A percentile compares a stretch with the other conserved stretches of the same genome.
phyloP scores from a whole-genome alignment of 2,113 vertebrate genomes.

The Calcarius ornatus region DNA sequence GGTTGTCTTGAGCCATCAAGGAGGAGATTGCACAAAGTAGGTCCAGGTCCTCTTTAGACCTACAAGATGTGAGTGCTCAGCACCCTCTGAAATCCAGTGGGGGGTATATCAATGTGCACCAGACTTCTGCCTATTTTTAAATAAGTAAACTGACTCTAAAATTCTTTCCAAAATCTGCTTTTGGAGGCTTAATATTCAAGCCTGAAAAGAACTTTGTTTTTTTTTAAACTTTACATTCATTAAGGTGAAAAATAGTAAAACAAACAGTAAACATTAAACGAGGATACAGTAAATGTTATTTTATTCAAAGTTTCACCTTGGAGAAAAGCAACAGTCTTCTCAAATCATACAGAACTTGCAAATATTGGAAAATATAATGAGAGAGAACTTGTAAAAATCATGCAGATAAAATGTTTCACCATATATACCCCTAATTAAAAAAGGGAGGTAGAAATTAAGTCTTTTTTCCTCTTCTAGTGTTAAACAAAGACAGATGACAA shows the following conservation, averaged over 20 bases:
- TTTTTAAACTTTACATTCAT: not conserved
- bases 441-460: not conserved
- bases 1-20: not conserved
- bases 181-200: not conserved
- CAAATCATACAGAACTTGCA: not conserved
- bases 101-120: not conserved
- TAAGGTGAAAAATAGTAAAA: conserved; percentile 36
- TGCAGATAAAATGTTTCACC: not conserved
- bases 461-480: not conserved
- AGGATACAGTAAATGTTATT: not conserved
- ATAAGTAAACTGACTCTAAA: not conserved
- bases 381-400: not conserved
- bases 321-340: not conserved
- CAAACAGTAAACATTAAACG: not conserved
- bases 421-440: not conserved
- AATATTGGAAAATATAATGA: not conserved
- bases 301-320: conserved; percentile 26
- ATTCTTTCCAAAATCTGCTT: not conserved
- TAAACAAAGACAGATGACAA: not conserved
- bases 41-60: not conserved
- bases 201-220: not conserved
- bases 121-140: not conserved
- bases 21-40: not conserved
- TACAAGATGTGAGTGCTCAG: not conserved
- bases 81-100: not conserved